These are phyloP conservation scores for Pelecanoides urinatrix DNA, from an alignment of 2,113 vertebrate genomes.

Conservation along the genomic window DNA sequence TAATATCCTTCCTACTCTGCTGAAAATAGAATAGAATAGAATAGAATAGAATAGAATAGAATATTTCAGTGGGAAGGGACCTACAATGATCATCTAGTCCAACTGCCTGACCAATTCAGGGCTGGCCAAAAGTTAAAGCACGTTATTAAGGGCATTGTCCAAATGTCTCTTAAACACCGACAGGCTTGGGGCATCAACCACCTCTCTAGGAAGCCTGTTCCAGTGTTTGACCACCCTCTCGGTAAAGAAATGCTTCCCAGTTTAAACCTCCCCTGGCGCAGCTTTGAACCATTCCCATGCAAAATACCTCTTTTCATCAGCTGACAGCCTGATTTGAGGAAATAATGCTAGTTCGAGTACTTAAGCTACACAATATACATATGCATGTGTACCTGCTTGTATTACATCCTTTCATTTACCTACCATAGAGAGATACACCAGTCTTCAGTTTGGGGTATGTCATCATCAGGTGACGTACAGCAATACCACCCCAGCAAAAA, in stretches of 20 bases:
- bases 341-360: background rate
- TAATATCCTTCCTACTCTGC: background rate
- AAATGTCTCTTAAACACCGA: background rate
- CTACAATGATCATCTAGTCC: background rate
- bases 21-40: background rate
- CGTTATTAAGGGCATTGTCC: too few relatives aligned
- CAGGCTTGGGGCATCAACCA: background rate
- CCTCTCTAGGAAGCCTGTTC: background rate
- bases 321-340: background rate
- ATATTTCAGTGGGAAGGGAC: background rate
- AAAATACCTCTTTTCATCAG: background rate
- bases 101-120: background rate
- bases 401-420: background rate
- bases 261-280: background rate
- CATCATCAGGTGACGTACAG: slow-evolving; percentile 75
- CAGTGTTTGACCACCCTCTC: background rate
- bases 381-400: background rate
- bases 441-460: slow-evolving; percentile 74
- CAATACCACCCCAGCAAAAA: slow-evolving; percentile 83
- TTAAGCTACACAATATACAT: background rate
- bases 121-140: background rate
- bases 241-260: background rate
- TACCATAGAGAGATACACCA: slow-evolving; percentile 78
- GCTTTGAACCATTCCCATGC: background rate
- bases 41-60: background rate